A percentile compares a stretch with the other conserved stretches of the same genome.
phyloP scores from a whole-genome alignment of 2,113 vertebrate species.

The Reinhardtius hippoglossoides region DNA sequence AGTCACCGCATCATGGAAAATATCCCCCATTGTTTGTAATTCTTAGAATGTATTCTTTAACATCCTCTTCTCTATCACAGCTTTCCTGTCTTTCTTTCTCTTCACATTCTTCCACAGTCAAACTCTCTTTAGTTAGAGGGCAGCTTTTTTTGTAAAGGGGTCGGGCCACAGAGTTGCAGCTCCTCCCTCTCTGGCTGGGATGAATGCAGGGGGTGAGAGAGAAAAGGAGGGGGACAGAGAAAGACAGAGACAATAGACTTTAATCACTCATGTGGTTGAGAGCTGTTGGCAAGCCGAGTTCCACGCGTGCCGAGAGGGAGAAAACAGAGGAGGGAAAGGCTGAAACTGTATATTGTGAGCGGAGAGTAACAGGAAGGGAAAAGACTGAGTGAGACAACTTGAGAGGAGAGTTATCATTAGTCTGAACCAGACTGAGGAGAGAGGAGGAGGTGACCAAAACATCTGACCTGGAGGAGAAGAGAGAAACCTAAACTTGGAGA shows the following conservation, averaged over 20 bases:
- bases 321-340: background rate
- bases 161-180: slow-evolving; percentile 22
- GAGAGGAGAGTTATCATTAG: slow-evolving; percentile 28
- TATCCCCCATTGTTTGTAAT: slow-evolving; percentile 34
- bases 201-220: slow-evolving; percentile 57
- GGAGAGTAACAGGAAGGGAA: slow-evolving; percentile 15
- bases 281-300: slow-evolving; percentile 60
- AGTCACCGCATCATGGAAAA: slow-evolving; percentile 28
- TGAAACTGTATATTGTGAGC: slow-evolving; percentile 1
- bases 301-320: slow-evolving; percentile 23
- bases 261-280: slow-evolving; percentile 78
- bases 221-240: slow-evolving; percentile 27
- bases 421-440: slow-evolving; percentile 25
- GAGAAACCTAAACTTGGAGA: too few species aligned
- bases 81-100: slow-evolving; percentile 57
- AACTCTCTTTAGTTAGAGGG: slow-evolving; percentile 30
- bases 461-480: slow-evolving; percentile 7
- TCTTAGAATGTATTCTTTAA: slow-evolving; percentile 51
- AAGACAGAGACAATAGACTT: slow-evolving; percentile 78
- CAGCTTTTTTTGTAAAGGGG: slow-evolving; percentile 31
- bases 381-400: slow-evolving; percentile 34
- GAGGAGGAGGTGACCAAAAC: slow-evolving; percentile 10
- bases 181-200: slow-evolving; percentile 60
- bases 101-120: slow-evolving; percentile 47
- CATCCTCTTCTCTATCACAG: slow-evolving; percentile 51